A percentile compares a stretch with the other conserved stretches of the same genome.
Conservation (phyloP, 2,888 invertebrate genomes). For the Halocaridina rubra region DNA sequence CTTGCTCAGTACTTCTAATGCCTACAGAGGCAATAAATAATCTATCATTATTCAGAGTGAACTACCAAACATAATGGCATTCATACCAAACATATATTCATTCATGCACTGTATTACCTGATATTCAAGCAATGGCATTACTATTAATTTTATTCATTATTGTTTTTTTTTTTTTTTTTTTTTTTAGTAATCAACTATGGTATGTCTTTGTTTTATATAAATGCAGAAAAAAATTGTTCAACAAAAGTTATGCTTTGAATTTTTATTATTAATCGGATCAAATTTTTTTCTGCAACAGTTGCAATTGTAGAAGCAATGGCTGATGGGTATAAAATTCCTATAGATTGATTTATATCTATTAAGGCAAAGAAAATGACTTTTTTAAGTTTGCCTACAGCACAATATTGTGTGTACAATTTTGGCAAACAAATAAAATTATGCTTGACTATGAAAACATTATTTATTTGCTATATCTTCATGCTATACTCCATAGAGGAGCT, state of each 20-base stretch:
- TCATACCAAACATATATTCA: background rate
- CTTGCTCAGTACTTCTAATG: background rate
- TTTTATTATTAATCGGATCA: background rate
- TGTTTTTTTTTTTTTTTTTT: too few species aligned
- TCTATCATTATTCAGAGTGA: background rate
- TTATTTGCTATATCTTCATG: background rate
- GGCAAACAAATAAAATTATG: background rate
- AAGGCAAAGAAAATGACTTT: background rate
- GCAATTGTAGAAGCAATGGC: background rate
- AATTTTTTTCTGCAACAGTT: background rate
- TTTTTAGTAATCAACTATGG: background rate
- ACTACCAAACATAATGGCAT: too few species aligned
- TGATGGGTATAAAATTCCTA: background rate
- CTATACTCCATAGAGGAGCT: background rate
- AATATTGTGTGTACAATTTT: background rate
- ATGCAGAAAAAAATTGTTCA: conserved; percentile 3
- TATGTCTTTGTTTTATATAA: background rate
- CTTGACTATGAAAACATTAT: background rate
- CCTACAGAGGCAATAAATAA: background rate
- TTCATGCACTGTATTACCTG: background rate
- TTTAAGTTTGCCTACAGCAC: background rate
- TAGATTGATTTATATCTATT: background rate
- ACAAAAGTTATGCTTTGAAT: background rate
- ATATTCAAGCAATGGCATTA: background rate
- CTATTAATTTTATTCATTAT: background rate